A percentile compares a stretch with the other conserved stretches of the same genome.
phyloP scores from a whole-genome alignment of 2,797 vertebrate genomes.

The Diplodus sargus region DNA sequence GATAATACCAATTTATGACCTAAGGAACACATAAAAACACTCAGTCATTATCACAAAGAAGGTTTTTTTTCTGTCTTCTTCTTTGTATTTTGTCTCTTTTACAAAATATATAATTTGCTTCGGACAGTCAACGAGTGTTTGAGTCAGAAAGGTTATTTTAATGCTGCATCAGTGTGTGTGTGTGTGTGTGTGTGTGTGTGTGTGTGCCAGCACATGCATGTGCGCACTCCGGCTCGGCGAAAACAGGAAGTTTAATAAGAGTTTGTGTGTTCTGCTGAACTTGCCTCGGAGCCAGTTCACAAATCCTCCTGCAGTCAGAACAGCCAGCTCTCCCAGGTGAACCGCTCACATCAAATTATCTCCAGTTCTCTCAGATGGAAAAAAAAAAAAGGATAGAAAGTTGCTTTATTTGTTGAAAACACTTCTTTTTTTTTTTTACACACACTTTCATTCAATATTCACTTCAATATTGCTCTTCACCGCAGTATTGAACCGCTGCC shows the following conservation, averaged over 20 bases:
- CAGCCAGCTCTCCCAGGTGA: slow-evolving; percentile 73
- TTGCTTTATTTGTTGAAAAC: slow-evolving; percentile 63
- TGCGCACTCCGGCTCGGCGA: slow-evolving; percentile 59
- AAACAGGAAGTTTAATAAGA: slow-evolving; percentile 84
- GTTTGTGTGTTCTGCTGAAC: slow-evolving; percentile 77
- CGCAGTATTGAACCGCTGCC: slow-evolving; percentile 21
- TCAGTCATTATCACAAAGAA: slow-evolving; percentile 25
- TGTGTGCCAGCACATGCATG: slow-evolving; percentile 35
- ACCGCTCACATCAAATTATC: slow-evolving; percentile 65
- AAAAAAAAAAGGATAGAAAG: slow-evolving; percentile 24
- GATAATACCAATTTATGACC: slow-evolving; percentile 55
- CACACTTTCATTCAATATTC: slow-evolving; percentile 40
- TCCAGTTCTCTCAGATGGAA: slow-evolving; percentile 32
- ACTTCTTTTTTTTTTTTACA: slow-evolving; percentile 28
- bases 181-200: background rate
- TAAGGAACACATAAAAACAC: slow-evolving; percentile 15
- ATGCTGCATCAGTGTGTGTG: slow-evolving; percentile 12
- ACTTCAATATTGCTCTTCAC: slow-evolving; percentile 49
- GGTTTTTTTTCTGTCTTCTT: background rate
- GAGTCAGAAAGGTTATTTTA: slow-evolving; percentile 27
- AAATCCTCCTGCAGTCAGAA: slow-evolving; percentile 73
- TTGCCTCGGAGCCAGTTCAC: slow-evolving; percentile 71
- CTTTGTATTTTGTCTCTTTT: too few relatives aligned
- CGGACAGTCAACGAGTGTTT: background rate
- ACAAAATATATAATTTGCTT: slow-evolving; percentile 12